phyloP scores from a whole-genome alignment of 2,797 vertebrate genomes.

The Eulemur rubriventer region DNA sequence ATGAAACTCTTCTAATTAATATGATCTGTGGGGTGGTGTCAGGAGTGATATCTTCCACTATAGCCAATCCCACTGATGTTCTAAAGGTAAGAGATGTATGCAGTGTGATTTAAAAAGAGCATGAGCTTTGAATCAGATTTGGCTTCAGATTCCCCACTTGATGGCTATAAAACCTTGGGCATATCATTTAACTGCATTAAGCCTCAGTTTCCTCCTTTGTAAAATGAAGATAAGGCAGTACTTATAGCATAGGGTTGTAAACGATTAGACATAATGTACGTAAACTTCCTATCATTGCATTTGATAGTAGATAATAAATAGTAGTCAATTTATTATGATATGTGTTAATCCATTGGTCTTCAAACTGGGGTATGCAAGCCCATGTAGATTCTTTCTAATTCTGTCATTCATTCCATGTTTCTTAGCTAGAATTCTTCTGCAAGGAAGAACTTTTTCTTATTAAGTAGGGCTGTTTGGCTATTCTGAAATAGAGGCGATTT shows the following conservation, averaged over 20 bases:
- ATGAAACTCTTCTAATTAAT: slow-evolving; percentile 96
- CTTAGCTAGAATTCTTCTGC: neutral
- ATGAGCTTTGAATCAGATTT: slow-evolving; percentile 28
- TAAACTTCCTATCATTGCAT: neutral
- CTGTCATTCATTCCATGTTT: neutral
- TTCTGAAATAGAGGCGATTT: neutral
- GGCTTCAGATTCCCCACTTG: slow-evolving; percentile 9
- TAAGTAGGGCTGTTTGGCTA: neutral
- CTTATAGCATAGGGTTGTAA: slow-evolving; percentile 17
- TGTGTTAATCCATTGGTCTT: slow-evolving; percentile 22
- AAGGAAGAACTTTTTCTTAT: neutral
- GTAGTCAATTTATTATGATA: slow-evolving; percentile 31
- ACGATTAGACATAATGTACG: neutral
- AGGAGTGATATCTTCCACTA: slow-evolving; percentile 94
- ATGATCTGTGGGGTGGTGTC: slow-evolving; percentile 97
- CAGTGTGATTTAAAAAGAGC: slow-evolving; percentile 18
- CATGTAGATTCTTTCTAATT: neutral
- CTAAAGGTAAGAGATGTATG: slow-evolving; percentile 90
- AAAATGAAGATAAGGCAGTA: slow-evolving; percentile 41
- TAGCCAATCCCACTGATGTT: slow-evolving; percentile 97
- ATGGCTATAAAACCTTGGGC: slow-evolving; percentile 13
- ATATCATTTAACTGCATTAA: slow-evolving; percentile 36
- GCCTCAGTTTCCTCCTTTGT: slow-evolving; percentile 49
- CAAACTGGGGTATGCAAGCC: neutral
- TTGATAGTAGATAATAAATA: slow-evolving; percentile 51